phyloP scores from a whole-genome alignment of 2,113 vertebrate genomes.

The Dasyprocta punctata region DNA sequence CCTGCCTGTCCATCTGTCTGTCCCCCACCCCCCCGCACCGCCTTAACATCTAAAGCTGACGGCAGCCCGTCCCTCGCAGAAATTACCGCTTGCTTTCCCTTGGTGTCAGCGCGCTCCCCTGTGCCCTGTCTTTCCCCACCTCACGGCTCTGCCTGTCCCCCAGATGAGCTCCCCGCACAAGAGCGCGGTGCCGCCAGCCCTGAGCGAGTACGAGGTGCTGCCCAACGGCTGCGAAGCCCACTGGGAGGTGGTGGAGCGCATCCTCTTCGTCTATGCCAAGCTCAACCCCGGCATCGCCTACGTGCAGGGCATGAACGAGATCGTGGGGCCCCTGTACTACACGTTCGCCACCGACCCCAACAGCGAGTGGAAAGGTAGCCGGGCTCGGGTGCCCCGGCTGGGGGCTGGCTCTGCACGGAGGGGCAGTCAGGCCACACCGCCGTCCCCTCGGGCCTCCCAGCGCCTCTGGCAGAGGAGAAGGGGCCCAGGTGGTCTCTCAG shows the following conservation, averaged over 20 bases:
- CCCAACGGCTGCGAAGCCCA: constrained; percentile 96
- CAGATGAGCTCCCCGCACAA: constrained; percentile 97
- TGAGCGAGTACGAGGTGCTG: constrained; percentile 93
- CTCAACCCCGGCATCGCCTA: constrained; percentile 98
- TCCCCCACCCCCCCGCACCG: no score
- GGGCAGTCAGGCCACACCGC: rapidly evolving
- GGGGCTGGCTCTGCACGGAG: neutral
- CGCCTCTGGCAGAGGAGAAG: neutral
- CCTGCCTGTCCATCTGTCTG: no score
- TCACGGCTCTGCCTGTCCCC: neutral
- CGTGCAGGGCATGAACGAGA: constrained; percentile 99
- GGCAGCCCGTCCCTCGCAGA: no score
- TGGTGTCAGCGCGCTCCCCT: no score
- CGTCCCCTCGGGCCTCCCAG: neutral
- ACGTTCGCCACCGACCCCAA: constrained; percentile 98
- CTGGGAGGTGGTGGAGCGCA: constrained; percentile 99
- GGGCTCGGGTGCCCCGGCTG: neutral
- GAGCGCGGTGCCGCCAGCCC: constrained; percentile 86
- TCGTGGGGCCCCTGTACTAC: constrained; percentile 98
- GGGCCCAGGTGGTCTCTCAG: neutral
- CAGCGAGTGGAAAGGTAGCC: constrained; percentile 94
- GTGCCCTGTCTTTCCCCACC: no score
- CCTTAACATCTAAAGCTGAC: no score
- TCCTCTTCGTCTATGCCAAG: constrained; percentile 99
- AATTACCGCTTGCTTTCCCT: no score